These are phyloP conservation scores for Coptotermes formosanus DNA, from an alignment of 1,140 invertebrate species.

Conservation along the genomic window DNA sequence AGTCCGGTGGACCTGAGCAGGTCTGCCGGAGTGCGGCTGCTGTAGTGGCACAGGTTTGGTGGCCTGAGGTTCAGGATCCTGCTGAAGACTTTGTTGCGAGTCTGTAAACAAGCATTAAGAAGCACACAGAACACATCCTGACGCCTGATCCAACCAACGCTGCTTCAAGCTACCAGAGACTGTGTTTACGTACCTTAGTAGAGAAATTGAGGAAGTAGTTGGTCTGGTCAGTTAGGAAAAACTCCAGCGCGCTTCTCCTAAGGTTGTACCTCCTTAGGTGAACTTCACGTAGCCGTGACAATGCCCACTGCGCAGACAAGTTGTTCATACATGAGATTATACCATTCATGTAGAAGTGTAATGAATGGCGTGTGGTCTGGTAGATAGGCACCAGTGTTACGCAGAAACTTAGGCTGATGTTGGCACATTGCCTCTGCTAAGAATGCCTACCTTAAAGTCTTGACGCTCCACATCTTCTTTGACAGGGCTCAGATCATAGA, in stretches of 20 bases:
- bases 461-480: slow-evolving; percentile 56
- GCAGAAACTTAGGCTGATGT: too few relatives aligned
- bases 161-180: neutral
- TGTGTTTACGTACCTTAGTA: slow-evolving; percentile 52
- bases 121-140: neutral
- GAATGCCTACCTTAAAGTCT: slow-evolving; percentile 47
- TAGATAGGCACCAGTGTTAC: too few relatives aligned
- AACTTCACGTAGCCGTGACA: slow-evolving; percentile 60
- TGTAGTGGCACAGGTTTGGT: slow-evolving; percentile 59
- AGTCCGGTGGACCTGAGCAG: slow-evolving; percentile 59
- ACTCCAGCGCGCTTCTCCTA: slow-evolving; percentile 61
- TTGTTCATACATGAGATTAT: too few relatives aligned
- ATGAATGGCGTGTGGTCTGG: too few relatives aligned
- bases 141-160: neutral
- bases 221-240: slow-evolving; percentile 66
- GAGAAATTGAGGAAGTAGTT: slow-evolving; percentile 69
- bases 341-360: too few relatives aligned
- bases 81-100: slow-evolving; percentile 62
- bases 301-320: slow-evolving; percentile 48
- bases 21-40: slow-evolving; percentile 61
- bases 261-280: slow-evolving; percentile 66
- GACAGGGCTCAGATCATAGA: slow-evolving; percentile 58
- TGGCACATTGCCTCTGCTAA: neutral
- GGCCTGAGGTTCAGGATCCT: slow-evolving; percentile 58
- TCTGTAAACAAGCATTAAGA: slow-evolving; percentile 34